Evolutionary conservation across 37 sponge, comb jelly and placozoan species (phyloP).

Genomic region (Diacarnus erythraeanus): DNA sequence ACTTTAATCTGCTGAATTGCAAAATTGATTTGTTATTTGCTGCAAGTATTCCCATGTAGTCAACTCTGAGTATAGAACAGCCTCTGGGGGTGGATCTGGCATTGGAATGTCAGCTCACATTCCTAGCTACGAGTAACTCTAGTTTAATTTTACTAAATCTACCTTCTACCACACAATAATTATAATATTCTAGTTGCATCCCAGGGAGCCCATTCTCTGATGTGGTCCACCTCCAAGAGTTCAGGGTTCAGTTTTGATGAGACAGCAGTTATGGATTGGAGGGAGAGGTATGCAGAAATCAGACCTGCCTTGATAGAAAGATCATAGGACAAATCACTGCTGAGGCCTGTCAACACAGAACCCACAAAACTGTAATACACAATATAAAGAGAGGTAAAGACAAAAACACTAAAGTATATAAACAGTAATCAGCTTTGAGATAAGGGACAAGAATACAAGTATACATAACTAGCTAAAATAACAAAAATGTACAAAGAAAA

Average conservation of each 20-base stretch:
- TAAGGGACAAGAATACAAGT: no score
- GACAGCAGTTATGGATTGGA: constrained; percentile 41
- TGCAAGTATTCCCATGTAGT: no score
- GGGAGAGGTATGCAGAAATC: constrained; percentile 65
- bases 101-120: background rate
- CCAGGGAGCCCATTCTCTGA: constrained; percentile 41
- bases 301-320: constrained; percentile 68
- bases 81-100: no score
- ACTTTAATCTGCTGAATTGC: no score
- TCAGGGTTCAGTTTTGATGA: constrained; percentile 22
- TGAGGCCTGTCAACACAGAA: constrained; percentile 39
- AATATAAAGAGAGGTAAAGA: background rate
- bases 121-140: no score
- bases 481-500: background rate
- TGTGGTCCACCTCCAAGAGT: constrained; percentile 16
- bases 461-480: no score
- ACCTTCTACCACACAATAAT: no score
- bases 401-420: background rate
- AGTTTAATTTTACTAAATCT: no score
- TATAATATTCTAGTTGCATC: background rate
- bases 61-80: no score
- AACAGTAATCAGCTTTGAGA: no score
- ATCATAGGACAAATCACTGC: constrained; percentile 38
- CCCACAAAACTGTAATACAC: constrained; percentile 76
- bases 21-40: no score